A percentile compares a stretch with the other conserved stretches of the same genome.
phyloP scores from a whole-genome alignment of 2,888 invertebrate species.

The Drosophila mayaguana region DNA sequence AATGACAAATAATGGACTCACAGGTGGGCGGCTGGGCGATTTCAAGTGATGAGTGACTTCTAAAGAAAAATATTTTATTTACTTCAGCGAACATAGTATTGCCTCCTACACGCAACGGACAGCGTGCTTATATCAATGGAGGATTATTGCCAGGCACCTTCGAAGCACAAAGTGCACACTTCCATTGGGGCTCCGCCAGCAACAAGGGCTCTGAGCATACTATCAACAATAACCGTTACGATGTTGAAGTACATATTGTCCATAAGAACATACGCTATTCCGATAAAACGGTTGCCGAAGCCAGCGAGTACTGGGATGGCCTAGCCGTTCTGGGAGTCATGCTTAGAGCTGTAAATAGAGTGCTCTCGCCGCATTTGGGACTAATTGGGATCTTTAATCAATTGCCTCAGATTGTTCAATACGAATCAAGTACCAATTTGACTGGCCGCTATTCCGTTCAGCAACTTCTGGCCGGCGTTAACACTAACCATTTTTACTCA shows the following conservation, averaged over 20 bases:
- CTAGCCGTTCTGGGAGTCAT: constrained; percentile 88
- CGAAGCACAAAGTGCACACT: constrained; percentile 83
- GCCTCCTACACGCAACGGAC: constrained; percentile 38
- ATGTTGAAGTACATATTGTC: constrained; percentile 89
- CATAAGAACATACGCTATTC: constrained; percentile 88
- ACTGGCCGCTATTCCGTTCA: constrained; percentile 46
- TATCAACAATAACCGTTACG: constrained; percentile 84
- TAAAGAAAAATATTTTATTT: background rate
- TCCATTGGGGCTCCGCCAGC: constrained; percentile 90
- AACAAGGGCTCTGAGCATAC: constrained; percentile 87
- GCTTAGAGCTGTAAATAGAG: constrained; percentile 84
- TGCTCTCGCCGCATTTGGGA: constrained; percentile 11
- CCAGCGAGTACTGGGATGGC: constrained; percentile 86
- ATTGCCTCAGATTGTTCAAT: constrained; percentile 57
- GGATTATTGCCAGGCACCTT: constrained; percentile 60
- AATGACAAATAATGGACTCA: constrained; percentile 89
- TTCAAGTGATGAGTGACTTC: no score
- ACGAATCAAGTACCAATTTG: constrained; percentile 55
- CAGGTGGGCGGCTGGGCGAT: constrained; percentile 82
- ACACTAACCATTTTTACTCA: constrained; percentile 65
- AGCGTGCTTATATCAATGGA: constrained; percentile 66
- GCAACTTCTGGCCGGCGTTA: constrained; percentile 69
- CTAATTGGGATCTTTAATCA: constrained; percentile 66
- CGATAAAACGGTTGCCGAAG: constrained; percentile 83
- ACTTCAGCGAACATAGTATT: constrained; percentile 58